Conservation (phyloP, 2,113 vertebrate genomes). For the Dicerorhinus sumatrensis region DNA sequence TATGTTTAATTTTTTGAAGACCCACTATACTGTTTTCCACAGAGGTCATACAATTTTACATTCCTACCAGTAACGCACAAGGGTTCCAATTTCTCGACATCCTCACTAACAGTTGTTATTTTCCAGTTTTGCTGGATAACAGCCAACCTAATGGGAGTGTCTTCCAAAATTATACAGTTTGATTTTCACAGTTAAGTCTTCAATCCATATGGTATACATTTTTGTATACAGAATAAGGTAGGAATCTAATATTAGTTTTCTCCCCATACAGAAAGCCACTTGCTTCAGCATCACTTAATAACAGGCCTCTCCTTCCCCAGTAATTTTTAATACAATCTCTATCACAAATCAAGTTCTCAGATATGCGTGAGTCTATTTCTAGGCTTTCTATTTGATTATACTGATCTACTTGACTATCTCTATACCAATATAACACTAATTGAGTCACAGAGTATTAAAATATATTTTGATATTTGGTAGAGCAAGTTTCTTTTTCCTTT, state of each 20-base stretch:
- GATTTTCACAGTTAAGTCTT: conserved; percentile 28
- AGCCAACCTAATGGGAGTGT: neutral
- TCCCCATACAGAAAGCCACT: neutral
- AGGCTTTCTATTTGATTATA: neutral
- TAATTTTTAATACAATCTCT: neutral
- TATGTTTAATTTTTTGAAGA: conserved; percentile 14
- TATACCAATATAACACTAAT: neutral
- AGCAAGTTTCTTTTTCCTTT: conserved; percentile 46
- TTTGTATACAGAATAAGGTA: neutral
- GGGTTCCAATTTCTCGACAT: neutral
- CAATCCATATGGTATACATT: neutral
- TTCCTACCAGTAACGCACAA: neutral
- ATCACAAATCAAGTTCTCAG: conserved; percentile 20
- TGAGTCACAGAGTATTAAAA: conserved; percentile 18
- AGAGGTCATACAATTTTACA: conserved; percentile 2
- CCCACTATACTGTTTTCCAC: neutral
- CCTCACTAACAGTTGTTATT: neutral
- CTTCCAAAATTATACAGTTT: conserved; percentile 46
- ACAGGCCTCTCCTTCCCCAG: neutral
- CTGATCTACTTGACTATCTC: neutral
- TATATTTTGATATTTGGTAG: neutral
- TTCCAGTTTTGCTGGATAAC: neutral
- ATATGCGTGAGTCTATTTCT: conserved; percentile 6
- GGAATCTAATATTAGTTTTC: neutral
- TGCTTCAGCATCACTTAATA: conserved; percentile 37